Base-by-base conservation (phyloP, 1,140 invertebrate genomes). In the Caenorhabditis inopinata region DNA sequence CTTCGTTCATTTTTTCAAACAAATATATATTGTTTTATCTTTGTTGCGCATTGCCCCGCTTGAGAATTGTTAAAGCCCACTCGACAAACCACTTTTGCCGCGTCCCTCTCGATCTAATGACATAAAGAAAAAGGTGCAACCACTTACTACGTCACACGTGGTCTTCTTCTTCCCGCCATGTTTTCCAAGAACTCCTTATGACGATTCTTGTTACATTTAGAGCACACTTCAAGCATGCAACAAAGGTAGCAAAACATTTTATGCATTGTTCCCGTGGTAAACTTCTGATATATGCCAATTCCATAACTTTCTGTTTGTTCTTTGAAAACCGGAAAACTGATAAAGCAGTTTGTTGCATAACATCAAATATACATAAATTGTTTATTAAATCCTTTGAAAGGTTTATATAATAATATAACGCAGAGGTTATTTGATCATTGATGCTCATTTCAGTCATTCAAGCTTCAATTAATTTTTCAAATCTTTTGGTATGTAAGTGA, bases 1-100 rank as follows among this genome's bases (percentile, higher is more conserved):
- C 25, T 3, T n/a, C 11, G 27, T 7, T 62, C 14, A 25, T 25
- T 25, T 21, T 42, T 68, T 25, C 58, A 18, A 68, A n/a, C 58
- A 35, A 32, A 11, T 32, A 18, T 68, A n/a, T n/a, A n/a, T 68
- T 68, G 35, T 68, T 68, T 18, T 42, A 9, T 16, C 32, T 35
- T 27, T 25, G 29, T 5, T 68, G 58, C 58, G 14, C 58, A 68
- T 68, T 68, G 58, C 38, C 58, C 38, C 12, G 32, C 32, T 42
- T 68, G 58, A 38, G 58, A 29, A 16, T 68, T 25, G 32, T 32
- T 42, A 68, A 38, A 68, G 58, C 58, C 58, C 58, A 68, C 58
- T 68, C 58, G 58, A 68, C 58, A 68, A 68, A 68, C 58, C 58
- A 68, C 58, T 68, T 68, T 68, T 68, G 58, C 58, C 58, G 58